Base-by-base conservation (phyloP, 2,888 invertebrate species). In the Nomada ferruginata region DNA sequence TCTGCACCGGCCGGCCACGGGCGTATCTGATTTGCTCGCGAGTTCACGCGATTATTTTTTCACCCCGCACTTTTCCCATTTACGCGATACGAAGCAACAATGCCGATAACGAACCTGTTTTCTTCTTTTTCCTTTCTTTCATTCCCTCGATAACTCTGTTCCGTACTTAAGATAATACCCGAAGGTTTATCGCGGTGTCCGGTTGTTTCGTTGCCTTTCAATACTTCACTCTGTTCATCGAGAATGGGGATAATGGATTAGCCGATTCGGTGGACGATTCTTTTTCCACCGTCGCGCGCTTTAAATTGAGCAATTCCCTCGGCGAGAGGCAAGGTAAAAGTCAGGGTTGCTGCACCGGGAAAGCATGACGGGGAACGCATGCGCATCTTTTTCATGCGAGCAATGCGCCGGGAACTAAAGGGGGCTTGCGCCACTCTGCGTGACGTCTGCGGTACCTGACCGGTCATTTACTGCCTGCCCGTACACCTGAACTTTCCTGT, bases 391-490 rank as follows among this genome's bases (percentile, higher is more conserved):
- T 74, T 68, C 50, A 71, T 66, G 68, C 60, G 44, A 69, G 70
- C 66, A 61, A 65, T 57, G 76, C 77, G 47, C 23, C 65, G 73
- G 66, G 71, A 44, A 63, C 63, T 73, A 3, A 47, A 68, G 69
- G 77, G 66, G 68, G 65, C 44, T 36, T 68, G 70, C 79, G 77
- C 76, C 71, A 79, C 66, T 57, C 75, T 65, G 83, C 83, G 79
- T 84, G 77, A 83, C 74, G 83, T 75, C 71, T 65, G 64, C 76
- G 74, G 76, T 83, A 80, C 44, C 77, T 73, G 83, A 83, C 84
- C 79, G 79, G 79, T 84, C 84, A 80, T 76, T 84, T 79, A 77
- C 79, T 75, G 72, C 83, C 75, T 47, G 26, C 47, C 47, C 75
- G 23, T 44, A 23, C 15, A 59, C 11, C 26, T 36, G 36, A 20